A percentile compares a stretch with the other conserved stretches of the same genome.
These are phyloP conservation scores for Pygoscelis antarcticus DNA, from an alignment of 2,113 vertebrate genomes.

Conservation along the genomic window DNA sequence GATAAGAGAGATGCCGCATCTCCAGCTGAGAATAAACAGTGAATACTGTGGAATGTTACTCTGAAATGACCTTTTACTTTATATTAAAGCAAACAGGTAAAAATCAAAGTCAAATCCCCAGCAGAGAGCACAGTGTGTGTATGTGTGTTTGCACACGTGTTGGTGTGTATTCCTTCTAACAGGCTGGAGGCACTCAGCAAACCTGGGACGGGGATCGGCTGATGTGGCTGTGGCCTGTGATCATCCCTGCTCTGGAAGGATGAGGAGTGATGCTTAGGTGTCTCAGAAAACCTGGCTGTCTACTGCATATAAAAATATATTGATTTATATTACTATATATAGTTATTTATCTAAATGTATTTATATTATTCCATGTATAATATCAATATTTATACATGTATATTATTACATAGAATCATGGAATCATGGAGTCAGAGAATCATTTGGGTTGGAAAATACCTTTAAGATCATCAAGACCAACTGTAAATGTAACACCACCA, in stretches of 20 bases:
- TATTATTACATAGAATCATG: neutral
- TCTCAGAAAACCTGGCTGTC: neutral
- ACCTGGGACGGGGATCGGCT: neutral
- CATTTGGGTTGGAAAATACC: neutral
- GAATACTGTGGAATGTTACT: neutral
- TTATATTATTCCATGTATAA: too few relatives aligned
- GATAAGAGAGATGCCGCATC: neutral
- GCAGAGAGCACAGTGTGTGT: neutral
- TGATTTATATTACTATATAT: neutral
- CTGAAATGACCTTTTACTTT: conserved; percentile 50
- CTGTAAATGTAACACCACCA: neutral
- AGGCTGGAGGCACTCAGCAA: neutral
- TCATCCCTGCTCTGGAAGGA: neutral
- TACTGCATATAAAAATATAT: neutral
- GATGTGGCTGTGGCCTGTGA: neutral
- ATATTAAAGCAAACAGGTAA: conserved; percentile 42
- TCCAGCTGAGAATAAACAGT: neutral
- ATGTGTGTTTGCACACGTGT: neutral
- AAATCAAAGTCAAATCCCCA: neutral
- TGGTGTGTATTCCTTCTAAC: neutral
- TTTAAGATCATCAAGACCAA: neutral
- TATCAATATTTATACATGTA: neutral
- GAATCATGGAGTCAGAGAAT: neutral
- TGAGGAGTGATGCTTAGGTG: neutral
- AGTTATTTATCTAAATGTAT: neutral